Evolutionary conservation across 2,113 vertebrate genomes (phyloP).

Genomic region (Trogon surrucura): DNA sequence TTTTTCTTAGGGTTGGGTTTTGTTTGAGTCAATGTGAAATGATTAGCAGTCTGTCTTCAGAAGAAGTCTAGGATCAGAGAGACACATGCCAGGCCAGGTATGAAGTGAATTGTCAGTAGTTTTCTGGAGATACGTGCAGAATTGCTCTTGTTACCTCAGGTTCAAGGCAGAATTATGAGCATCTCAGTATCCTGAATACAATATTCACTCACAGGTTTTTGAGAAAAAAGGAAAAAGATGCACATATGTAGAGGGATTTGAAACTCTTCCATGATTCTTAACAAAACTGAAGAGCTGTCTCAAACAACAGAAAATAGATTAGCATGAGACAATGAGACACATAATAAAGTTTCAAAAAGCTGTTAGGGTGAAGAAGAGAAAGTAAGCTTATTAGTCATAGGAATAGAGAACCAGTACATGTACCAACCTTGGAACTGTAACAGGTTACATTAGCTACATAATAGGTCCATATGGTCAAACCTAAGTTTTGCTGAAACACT

Average conservation of each 20-base stretch:
- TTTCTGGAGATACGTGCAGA: too few species aligned
- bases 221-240: not conserved
- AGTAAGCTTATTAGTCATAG: not conserved
- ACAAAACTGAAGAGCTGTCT: not conserved
- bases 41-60: not conserved
- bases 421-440: not conserved
- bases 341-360: not conserved
- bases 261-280: not conserved
- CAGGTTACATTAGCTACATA: not conserved
- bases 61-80: not conserved
- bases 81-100: not conserved
- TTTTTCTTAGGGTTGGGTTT: not conserved
- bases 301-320: not conserved
- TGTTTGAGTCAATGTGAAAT: not conserved
- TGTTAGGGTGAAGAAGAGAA: not conserved
- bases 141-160: too few species aligned
- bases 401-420: not conserved
- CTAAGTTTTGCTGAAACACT: not conserved
- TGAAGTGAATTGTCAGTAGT: not conserved
- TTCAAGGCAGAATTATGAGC: not conserved
- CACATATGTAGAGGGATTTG: not conserved
- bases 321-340: not conserved
- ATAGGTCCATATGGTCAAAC: not conserved
- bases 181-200: not conserved
- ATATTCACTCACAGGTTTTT: not conserved